Percentiles rank a stretch among this genome's conserved stretches.
These are phyloP conservation scores for Drosophila merina DNA, from an alignment of 2,888 invertebrate genomes.

Conservation along the genomic window DNA sequence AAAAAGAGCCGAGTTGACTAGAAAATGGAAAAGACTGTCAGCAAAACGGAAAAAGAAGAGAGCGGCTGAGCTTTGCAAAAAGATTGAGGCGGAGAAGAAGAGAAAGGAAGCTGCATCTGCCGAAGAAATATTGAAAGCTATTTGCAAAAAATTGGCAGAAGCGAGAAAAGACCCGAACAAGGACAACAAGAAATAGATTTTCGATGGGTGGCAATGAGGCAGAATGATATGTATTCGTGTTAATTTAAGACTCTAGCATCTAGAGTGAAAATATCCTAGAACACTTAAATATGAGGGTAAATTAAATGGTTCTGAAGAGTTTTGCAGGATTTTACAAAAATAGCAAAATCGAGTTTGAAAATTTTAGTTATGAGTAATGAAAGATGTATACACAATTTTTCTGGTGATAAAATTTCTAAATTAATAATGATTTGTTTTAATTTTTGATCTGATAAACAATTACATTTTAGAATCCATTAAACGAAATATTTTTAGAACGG, in stretches of 20 bases:
- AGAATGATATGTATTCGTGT: background rate
- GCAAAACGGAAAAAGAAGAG: conserved; percentile 3
- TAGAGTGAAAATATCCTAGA: background rate
- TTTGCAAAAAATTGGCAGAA: conserved; percentile 20
- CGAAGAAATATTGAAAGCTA: background rate
- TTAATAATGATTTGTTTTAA: no score
- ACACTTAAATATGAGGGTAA: background rate
- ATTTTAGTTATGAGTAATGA: background rate
- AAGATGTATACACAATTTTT: background rate
- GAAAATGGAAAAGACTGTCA: conserved; percentile 2
- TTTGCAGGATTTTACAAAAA: background rate
- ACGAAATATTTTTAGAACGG: no score
- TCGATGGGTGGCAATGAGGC: background rate
- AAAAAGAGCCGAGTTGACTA: conserved; percentile 4
- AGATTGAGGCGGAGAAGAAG: background rate
- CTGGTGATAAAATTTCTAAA: background rate
- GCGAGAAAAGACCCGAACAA: background rate
- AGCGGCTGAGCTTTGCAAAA: conserved; percentile 7
- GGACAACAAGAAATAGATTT: conserved; percentile 3
- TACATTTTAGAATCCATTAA: no score
- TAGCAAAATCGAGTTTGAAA: background rate
- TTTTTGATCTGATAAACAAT: no score
- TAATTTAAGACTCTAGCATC: background rate
- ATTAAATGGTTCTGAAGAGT: background rate
- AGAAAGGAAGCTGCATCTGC: background rate